These are phyloP conservation scores for Meleagris gallopavo DNA, from an alignment of 2,113 vertebrate genomes.

Conservation along the genomic window DNA sequence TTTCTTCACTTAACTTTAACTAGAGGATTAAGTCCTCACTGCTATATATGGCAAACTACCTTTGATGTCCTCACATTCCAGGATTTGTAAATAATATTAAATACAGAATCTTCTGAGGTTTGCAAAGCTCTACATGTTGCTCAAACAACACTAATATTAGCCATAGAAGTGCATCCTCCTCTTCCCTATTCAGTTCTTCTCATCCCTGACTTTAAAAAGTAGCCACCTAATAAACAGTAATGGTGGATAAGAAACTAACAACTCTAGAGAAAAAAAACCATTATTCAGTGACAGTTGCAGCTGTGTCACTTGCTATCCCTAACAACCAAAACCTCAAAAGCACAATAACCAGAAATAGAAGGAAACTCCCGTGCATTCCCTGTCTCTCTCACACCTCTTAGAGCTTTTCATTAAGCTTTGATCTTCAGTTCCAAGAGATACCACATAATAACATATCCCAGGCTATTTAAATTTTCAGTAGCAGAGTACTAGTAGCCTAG, in stretches of 20 bases:
- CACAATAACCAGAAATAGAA: neutral
- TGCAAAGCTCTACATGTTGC: neutral
- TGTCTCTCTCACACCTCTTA: constrained; percentile 26
- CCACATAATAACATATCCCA: neutral
- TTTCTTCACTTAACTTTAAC: neutral
- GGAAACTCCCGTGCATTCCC: constrained; percentile 26
- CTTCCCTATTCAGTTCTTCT: neutral
- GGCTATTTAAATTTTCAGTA: neutral
- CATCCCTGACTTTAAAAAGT: neutral
- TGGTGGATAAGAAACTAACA: neutral
- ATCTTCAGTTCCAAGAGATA: neutral
- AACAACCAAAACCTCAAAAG: constrained; percentile 18
- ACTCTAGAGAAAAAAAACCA: neutral
- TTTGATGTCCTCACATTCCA: neutral
- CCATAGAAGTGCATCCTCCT: neutral
- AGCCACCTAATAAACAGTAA: neutral
- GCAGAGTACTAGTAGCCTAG: neutral
- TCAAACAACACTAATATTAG: neutral
- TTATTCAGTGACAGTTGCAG: neutral
- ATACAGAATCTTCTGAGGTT: neutral
- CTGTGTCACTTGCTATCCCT: neutral
- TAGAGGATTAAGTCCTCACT: neutral
- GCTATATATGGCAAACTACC: neutral
- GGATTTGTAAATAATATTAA: neutral
- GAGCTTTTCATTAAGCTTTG: neutral